Evolutionary conservation across 2,797 vertebrate genomes (phyloP).

Genomic region (Paguma larvata): DNA sequence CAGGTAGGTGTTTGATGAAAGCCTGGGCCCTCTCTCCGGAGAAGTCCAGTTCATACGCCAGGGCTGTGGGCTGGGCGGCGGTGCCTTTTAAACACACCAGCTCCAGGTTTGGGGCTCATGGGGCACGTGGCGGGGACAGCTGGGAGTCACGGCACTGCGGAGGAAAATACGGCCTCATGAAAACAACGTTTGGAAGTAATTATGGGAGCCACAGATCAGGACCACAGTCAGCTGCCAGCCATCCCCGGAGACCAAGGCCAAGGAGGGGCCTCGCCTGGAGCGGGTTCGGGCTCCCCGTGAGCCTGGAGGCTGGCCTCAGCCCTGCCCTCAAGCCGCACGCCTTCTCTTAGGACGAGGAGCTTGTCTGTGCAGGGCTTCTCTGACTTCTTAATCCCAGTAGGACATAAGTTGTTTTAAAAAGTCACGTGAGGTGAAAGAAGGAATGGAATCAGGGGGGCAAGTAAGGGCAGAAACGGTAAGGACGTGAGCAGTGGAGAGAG

Average conservation of each 20-base stretch:
- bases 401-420: neutral
- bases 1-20: neutral
- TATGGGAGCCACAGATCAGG: constrained; percentile 82
- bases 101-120: constrained; percentile 64
- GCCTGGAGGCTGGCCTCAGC: constrained; percentile 56
- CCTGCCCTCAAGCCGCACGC: constrained; percentile 47
- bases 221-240: constrained; percentile 83
- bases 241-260: constrained; percentile 73
- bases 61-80: neutral
- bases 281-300: constrained; percentile 69
- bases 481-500: neutral
- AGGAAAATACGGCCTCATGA: constrained; percentile 81
- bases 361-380: neutral
- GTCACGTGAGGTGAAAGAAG: neutral
- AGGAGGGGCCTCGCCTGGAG: constrained; percentile 66
- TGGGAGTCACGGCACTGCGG: constrained; percentile 73
- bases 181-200: constrained; percentile 86
- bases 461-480: neutral
- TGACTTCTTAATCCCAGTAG: constrained; percentile 47
- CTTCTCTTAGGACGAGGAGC: constrained; percentile 35
- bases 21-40: neutral
- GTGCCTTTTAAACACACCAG: constrained; percentile 65
- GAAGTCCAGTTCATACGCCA: accelerated
- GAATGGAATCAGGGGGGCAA: neutral
- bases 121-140: constrained; percentile 67